These are phyloP conservation scores for Protonemura montana DNA, from an alignment of 2,888 invertebrate species.

Conservation along the genomic window DNA sequence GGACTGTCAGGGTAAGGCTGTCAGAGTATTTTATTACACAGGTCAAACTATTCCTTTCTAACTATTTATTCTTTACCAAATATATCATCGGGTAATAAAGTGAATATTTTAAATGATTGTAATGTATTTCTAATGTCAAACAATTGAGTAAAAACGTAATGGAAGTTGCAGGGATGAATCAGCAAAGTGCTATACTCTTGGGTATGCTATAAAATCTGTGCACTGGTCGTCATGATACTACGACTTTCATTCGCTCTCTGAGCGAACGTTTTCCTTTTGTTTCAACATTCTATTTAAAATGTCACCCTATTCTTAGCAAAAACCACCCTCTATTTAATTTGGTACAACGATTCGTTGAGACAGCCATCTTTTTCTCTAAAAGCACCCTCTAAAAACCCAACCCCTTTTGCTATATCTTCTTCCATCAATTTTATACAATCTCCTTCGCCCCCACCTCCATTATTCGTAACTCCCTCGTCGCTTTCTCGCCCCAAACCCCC, in stretches of 20 bases:
- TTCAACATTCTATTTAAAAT: slow-evolving; percentile 35
- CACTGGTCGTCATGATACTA: background rate
- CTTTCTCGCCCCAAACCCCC: slow-evolving; percentile 42
- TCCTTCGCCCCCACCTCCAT: slow-evolving; percentile 39
- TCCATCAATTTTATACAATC: slow-evolving; percentile 36
- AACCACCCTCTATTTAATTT: slow-evolving; percentile 38
- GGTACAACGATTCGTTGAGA: slow-evolving; percentile 36
- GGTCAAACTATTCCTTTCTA: too few relatives aligned
- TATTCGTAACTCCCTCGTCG: slow-evolving; percentile 40
- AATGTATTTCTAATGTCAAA: background rate
- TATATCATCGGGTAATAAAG: background rate
- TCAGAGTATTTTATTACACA: too few relatives aligned
- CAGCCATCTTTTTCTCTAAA: slow-evolving; percentile 47
- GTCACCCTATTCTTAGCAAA: slow-evolving; percentile 22
- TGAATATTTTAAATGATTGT: background rate
- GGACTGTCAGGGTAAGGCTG: too few relatives aligned
- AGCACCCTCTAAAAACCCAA: slow-evolving; percentile 42
- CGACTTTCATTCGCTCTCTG: background rate
- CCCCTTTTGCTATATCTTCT: slow-evolving; percentile 40
- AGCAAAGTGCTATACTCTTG: background rate
- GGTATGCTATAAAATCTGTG: slow-evolving; percentile 12
- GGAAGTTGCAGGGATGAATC: background rate
- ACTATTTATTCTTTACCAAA: background rate
- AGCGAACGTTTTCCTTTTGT: background rate
- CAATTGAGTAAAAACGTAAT: background rate